A percentile compares a stretch with the other conserved stretches of the same genome.
These are phyloP conservation scores for Orthosia cruda DNA, from an alignment of 2,888 invertebrate species.

Conservation along the genomic window DNA sequence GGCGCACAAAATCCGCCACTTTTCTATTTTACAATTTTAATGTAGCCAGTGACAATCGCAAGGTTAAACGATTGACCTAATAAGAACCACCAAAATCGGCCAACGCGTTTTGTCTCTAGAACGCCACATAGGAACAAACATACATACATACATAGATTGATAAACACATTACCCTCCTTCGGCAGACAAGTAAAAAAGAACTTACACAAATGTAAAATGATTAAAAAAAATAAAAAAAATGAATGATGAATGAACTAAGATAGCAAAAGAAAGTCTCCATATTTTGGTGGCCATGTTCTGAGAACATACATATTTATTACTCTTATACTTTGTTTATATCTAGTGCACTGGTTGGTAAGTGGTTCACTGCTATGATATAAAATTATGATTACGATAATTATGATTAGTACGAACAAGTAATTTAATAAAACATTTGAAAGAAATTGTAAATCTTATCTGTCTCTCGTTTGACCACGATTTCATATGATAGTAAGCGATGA, in stretches of 20 bases:
- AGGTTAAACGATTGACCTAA: too few relatives aligned
- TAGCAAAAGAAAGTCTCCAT: conserved; percentile 36
- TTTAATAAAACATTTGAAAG: not conserved
- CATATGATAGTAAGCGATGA: not conserved
- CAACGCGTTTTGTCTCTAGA: too few relatives aligned
- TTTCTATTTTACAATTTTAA: too few relatives aligned
- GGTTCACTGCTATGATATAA: conserved; percentile 41
- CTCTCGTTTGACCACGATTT: not conserved
- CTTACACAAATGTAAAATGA: not conserved
- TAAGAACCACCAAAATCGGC: too few relatives aligned
- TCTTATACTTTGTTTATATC: conserved; percentile 41
- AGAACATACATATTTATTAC: conserved; percentile 41
- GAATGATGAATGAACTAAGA: conserved; percentile 30
- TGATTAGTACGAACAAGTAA: not conserved
- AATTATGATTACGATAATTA: conserved; percentile 34
- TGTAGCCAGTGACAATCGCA: too few relatives aligned
- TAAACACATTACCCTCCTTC: too few relatives aligned
- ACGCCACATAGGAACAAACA: too few relatives aligned
- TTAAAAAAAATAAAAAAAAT: conserved; percentile 19
- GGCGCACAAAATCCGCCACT: too few relatives aligned
- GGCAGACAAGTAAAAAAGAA: not conserved
- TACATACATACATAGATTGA: too few relatives aligned
- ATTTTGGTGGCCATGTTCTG: conserved; percentile 7
- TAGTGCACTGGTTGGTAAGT: conserved; percentile 53
- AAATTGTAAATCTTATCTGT: not conserved